phyloP scores from a whole-genome alignment of 2,113 vertebrate species.

The Tonatia bakeri region DNA sequence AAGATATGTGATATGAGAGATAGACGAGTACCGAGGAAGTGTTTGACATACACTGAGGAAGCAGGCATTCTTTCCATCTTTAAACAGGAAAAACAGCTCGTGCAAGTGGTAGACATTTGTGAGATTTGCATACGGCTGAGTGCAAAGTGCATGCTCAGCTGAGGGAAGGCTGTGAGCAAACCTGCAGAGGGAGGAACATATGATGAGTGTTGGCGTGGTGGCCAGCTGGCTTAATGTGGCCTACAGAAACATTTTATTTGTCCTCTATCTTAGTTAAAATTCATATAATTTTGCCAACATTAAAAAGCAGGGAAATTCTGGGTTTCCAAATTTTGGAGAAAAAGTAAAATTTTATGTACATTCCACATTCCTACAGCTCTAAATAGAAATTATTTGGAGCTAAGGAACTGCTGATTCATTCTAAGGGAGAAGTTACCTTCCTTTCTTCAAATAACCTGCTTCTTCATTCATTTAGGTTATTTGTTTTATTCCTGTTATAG shows the following conservation, averaged over 20 bases:
- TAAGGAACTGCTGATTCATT: background rate
- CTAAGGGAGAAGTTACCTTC: background rate
- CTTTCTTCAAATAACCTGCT: background rate
- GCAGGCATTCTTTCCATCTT: background rate
- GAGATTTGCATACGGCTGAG: background rate
- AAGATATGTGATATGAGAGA: background rate
- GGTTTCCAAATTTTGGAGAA: background rate
- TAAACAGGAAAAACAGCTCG: background rate
- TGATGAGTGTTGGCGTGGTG: background rate
- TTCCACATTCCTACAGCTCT: background rate
- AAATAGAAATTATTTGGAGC: background rate
- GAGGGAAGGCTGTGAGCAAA: background rate
- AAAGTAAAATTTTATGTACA: background rate
- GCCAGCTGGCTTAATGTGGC: background rate
- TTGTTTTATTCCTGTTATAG: background rate
- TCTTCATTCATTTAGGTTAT: background rate
- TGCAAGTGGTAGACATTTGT: background rate
- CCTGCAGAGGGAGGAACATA: background rate
- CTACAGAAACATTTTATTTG: background rate
- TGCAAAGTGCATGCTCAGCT: background rate
- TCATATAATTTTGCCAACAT: background rate
- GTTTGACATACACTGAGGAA: background rate
- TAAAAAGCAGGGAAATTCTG: background rate
- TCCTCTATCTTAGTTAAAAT: background rate
- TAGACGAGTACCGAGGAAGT: background rate